These are phyloP conservation scores for Poecilobothrus nobilitatus DNA, from an alignment of 2,888 invertebrate genomes.

Conservation along the genomic window DNA sequence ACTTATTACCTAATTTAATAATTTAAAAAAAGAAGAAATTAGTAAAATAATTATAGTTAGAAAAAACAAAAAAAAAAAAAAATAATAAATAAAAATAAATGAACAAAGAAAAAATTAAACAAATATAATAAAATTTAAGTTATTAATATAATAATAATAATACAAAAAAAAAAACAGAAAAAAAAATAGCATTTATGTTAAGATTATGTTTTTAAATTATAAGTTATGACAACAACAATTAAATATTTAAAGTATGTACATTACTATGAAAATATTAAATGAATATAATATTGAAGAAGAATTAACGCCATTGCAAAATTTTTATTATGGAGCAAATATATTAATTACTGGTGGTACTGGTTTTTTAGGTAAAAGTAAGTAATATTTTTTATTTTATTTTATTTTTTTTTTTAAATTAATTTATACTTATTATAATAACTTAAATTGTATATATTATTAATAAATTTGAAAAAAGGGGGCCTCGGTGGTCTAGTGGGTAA, in stretches of 20 bases:
- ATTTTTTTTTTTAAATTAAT: no score
- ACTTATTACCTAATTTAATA: no score
- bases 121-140: no score
- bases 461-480: neutral
- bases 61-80: no score
- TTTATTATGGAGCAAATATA: slow-evolving; percentile 50
- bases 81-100: no score
- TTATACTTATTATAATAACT: neutral
- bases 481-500: no score
- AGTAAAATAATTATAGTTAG: no score
- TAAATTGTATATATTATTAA: neutral
- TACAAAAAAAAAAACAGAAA: neutral
- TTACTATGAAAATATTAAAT: slow-evolving; percentile 1
- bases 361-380: slow-evolving; percentile 34
- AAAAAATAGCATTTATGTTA: neutral
- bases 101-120: no score
- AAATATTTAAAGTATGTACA: neutral
- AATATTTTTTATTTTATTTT: slow-evolving; percentile 6
- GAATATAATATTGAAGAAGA: slow-evolving; percentile 22
- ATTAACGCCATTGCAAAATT: slow-evolving; percentile 47
- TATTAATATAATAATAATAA: no score
- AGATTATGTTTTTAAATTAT: neutral
- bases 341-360: slow-evolving; percentile 56
- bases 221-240: neutral
- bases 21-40: no score